These are phyloP conservation scores for Drosophila nikananu DNA, from an alignment of 1,140 invertebrate species.

Conservation along the genomic window DNA sequence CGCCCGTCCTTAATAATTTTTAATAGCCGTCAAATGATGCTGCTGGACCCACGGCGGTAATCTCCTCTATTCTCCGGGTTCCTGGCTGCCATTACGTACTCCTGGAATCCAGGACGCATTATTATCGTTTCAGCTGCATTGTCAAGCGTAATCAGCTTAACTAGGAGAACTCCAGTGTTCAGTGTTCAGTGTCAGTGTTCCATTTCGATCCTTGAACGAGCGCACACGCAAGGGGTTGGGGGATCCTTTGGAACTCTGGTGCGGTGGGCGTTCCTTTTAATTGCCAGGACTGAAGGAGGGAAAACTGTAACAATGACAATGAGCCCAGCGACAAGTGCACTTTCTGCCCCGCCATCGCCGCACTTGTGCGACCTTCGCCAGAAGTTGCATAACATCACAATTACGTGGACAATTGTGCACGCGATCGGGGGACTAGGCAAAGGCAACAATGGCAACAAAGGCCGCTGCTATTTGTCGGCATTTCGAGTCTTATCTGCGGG, in stretches of 20 bases:
- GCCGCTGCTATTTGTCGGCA: conserved; percentile 30
- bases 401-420: conserved; percentile 50
- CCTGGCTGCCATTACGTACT: background rate
- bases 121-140: conserved; percentile 59
- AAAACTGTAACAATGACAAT: conserved; percentile 65
- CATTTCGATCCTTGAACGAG: conserved; percentile 11
- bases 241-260: conserved; percentile 5
- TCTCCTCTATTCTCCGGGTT: background rate
- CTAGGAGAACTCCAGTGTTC: conserved; percentile 47
- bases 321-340: conserved; percentile 66
- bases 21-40: conserved; percentile 21
- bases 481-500: conserved; percentile 13
- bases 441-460: too few relatives aligned
- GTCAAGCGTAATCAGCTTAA: conserved; percentile 70
- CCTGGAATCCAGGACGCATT: conserved; percentile 5
- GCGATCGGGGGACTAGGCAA: conserved; percentile 18
- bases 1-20: conserved; percentile 19
- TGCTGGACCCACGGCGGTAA: background rate
- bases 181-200: conserved; percentile 15
- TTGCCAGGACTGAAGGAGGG: conserved; percentile 14
- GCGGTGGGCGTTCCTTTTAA: conserved; percentile 54
- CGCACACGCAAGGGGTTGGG: conserved; percentile 48
- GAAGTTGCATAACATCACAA: conserved; percentile 51
- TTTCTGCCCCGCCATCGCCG: conserved; percentile 10
- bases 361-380: conserved; percentile 46